Base-by-base conservation (phyloP, 2,888 invertebrate species). In the Adelphocoris suturalis region DNA sequence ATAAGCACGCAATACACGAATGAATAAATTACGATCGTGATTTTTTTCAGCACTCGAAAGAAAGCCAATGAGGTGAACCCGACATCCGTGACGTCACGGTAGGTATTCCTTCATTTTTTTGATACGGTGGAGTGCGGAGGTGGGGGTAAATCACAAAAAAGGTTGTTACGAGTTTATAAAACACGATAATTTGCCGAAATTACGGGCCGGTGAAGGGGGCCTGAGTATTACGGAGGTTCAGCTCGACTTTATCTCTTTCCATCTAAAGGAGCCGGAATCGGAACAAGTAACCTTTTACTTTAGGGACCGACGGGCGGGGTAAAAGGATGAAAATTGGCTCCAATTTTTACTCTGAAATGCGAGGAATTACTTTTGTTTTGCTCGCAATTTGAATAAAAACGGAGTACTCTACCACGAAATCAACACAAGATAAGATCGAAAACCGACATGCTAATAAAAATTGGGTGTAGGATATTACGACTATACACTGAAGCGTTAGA, bases 1-100 rank as follows among this genome's bases (percentile, higher is more conserved):
- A 85, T 85, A 85, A 85, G 61, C 85, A 85, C 85, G 85, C 85
- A 85, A 85, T 85, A 28, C 85, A 85, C 85, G 85, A 85, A 85
- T 85, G 85, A 85, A 85, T 85, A 85, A 85, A 85, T 85, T 85
- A 85, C 85, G 23, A 84, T 28, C 55, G 84, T 37, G 61, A 37
- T 85, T 85, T 85, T 85, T 57, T 85, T 85, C 28, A 55, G 55
- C 85, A 55, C 27, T 55, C 61, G 57, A 57, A 37, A n/a, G 28
- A 28, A 37, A 37, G n/a, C 85, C 48, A 85, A 61, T 85, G 61
- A 57, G 57, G 37, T 27, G 37, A 85, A 55, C 57, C 61, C 48
- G 46, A n/a, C 47, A 78, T 78, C 55, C 85, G 85, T 85, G 85
- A 85, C 85, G 85, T 85, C 85, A 85, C 85, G 85, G 85, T 85